These are phyloP conservation scores for Lamellibrachia columna DNA, from an alignment of 2,888 invertebrate genomes.

Conservation along the genomic window DNA sequence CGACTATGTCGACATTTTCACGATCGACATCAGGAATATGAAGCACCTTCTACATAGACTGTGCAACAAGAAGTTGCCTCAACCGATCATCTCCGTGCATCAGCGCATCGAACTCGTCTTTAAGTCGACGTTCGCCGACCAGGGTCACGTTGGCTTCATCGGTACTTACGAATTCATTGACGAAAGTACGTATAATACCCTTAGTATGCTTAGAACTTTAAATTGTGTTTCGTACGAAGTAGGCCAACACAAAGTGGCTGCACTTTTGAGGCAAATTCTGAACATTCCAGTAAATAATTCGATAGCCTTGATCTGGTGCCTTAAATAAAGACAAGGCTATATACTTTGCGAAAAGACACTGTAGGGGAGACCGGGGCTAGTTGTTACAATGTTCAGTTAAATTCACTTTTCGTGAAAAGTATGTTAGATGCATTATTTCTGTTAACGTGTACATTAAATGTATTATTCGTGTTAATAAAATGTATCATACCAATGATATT, in stretches of 20 bases:
- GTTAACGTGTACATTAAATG: no score
- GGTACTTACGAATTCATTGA: slow-evolving; percentile 37
- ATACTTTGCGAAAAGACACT: no score
- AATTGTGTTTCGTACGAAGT: neutral
- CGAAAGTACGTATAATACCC: slow-evolving; percentile 33
- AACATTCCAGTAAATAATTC: no score
- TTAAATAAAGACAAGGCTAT: no score
- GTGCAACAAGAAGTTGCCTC: slow-evolving; percentile 54
- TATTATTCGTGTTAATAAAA: no score
- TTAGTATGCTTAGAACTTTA: neutral
- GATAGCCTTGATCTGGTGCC: no score
- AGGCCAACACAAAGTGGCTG: neutral
- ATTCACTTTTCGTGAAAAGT: no score
- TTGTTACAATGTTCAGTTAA: no score
- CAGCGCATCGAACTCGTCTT: slow-evolving; percentile 28
- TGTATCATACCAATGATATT: no score
- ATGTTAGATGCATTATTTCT: no score
- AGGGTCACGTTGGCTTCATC: slow-evolving; percentile 38
- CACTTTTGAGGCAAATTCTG: neutral
- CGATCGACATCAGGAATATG: slow-evolving; percentile 47
- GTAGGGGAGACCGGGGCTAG: no score
- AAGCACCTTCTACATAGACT: slow-evolving; percentile 51
- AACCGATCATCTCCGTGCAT: slow-evolving; percentile 56
- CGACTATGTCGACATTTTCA: slow-evolving; percentile 60
- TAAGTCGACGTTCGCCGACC: slow-evolving; percentile 2